These are phyloP conservation scores for Ascidia mentula DNA, from an alignment of 23 tunicate genomes.

Conservation along the genomic window DNA sequence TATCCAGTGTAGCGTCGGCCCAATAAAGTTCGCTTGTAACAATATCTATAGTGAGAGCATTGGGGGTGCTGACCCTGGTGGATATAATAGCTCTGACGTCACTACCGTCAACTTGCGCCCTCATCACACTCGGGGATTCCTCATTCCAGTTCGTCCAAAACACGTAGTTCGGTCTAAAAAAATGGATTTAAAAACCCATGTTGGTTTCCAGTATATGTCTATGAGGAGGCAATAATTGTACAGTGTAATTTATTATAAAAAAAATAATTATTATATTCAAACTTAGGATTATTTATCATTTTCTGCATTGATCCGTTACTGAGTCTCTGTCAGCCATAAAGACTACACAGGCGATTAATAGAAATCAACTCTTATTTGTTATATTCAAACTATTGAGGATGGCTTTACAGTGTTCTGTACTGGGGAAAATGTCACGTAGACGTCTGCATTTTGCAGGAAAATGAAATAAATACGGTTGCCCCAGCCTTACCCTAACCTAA, in stretches of 20 bases:
- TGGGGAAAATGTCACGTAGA: no score
- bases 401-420: no score
- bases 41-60: slow-evolving; percentile 73
- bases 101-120: slow-evolving; percentile 40
- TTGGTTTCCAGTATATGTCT: background rate
- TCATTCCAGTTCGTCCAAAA: slow-evolving; percentile 93
- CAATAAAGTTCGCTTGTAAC: slow-evolving; percentile 53
- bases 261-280: no score
- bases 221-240: background rate
- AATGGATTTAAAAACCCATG: background rate
- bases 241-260: background rate
- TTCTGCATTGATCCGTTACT: no score
- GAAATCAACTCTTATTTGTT: no score
- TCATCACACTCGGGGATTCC: slow-evolving; percentile 30
- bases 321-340: no score
- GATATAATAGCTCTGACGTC: slow-evolving; percentile 37
- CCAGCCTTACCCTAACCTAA: no score
- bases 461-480: no score
- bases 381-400: no score
- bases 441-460: no score
- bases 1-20: slow-evolving; percentile 83
- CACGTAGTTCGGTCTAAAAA: slow-evolving; percentile 59
- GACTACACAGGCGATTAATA: no score
- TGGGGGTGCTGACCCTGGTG: slow-evolving; percentile 43
- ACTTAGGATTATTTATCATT: no score